Base-by-base conservation (phyloP, 2,888 invertebrate species). In the Dermolepida albohirtum region DNA sequence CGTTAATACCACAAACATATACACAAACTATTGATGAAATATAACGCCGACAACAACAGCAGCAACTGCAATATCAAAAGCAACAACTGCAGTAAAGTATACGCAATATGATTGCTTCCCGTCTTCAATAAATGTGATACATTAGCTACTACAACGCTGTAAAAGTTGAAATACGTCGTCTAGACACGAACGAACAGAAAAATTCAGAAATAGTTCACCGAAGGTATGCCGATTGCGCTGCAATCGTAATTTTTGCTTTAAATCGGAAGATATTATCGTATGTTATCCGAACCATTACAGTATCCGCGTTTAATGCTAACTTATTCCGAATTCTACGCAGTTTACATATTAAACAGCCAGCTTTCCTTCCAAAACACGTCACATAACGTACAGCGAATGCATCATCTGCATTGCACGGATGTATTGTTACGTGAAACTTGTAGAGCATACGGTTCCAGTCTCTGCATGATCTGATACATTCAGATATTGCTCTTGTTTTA, bases 261-360 rank as follows among this genome's bases (percentile, higher is more conserved):
- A 12, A 40, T 14, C 54, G 54, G 54, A 54, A 54, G 54, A 10
- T 54, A 54, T 51, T 51, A 51, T 54, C 54, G 34, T 54, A 54
- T n/a, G 54, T 54, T 54, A 54, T 16, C 16, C 34, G 34, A 54
- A 54, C 54, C 54, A 54, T 54, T 54, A 34, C 54, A 16, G 16
- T 40, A 27, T 54, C 54, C 54, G 29, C 34, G 8, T 54, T 54
- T 54, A 54, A 34, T 54, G 54, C 54, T 34, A 34, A 34, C 34
- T 1, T 34, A 34, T 49, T 49, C 49, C 49, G 17, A 22, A 49
- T 22, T 22, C 49, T 22, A 49, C 49, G n/a, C 16, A 22, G 22
- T 49, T 49, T 49, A 49, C 22, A 49, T 49, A 1, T 22, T 11
- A 49, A 49, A 16, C 8, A 22, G 22, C 6, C 6, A 10, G 34